These are phyloP conservation scores for Paramisgurnus dabryanus DNA, from an alignment of 2,113 vertebrate species.

Conservation along the genomic window DNA sequence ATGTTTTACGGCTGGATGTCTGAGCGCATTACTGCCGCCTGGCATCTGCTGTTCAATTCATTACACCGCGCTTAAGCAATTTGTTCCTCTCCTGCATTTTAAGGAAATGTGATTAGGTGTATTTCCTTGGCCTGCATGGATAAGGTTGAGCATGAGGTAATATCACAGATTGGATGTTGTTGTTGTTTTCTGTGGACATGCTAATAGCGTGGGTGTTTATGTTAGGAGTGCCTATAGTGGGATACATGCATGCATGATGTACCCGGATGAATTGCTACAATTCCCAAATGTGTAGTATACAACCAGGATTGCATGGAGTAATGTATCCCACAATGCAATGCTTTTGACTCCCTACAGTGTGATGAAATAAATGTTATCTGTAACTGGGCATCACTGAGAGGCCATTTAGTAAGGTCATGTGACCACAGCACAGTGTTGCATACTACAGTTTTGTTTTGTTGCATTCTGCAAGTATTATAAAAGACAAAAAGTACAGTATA, in stretches of 20 bases:
- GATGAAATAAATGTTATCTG: too few relatives aligned
- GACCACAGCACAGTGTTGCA: too few relatives aligned
- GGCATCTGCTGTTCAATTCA: conserved; percentile 53
- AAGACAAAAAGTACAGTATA: too few relatives aligned
- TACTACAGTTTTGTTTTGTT: too few relatives aligned
- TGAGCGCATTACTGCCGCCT: conserved; percentile 45
- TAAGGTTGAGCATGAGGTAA: conserved; percentile 31
- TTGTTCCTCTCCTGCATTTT: conserved; percentile 51
- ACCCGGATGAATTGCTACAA: not conserved
- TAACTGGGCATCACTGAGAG: too few relatives aligned
- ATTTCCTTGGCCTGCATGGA: conserved; percentile 22
- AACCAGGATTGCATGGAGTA: too few relatives aligned
- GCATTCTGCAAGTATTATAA: too few relatives aligned
- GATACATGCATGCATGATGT: not conserved
- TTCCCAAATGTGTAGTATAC: not conserved
- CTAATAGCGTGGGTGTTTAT: not conserved
- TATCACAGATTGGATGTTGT: conserved; percentile 42
- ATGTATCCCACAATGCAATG: too few relatives aligned
- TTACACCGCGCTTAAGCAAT: conserved; percentile 56
- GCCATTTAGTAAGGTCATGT: too few relatives aligned
- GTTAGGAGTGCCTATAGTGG: not conserved
- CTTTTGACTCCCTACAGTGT: too few relatives aligned
- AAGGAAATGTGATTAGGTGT: conserved; percentile 57
- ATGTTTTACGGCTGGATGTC: conserved; percentile 54
- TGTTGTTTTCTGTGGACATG: conserved; percentile 33